Evolutionary conservation across 2,797 vertebrate genomes (phyloP), one percentile per base, ranked within the genome.

Genomic region (Valencia hispanica): DNA sequence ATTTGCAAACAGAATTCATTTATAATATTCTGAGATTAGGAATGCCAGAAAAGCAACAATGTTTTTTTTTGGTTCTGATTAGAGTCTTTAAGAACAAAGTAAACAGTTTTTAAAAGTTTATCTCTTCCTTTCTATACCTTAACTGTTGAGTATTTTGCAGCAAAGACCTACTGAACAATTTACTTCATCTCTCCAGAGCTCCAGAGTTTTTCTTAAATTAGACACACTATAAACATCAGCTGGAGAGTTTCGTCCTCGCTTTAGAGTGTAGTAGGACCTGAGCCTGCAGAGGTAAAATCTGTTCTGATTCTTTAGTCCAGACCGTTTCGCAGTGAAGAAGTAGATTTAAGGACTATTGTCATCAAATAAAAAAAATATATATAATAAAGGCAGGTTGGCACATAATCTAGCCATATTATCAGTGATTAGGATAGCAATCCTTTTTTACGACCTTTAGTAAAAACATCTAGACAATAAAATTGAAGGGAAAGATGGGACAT

Each of bases 21-120:
- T 41, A 30, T 27, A 68, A 50, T 50, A 47, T 78, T 59, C 18
- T n/a, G 22, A 73, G 34, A 68, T 63, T 6, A 73, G 48, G 22
- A 11, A 25, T 45, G 36, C 11, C 27, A 32, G 10, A 4, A 34
- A 17, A 61, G 7, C 32, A 63, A 20, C 17, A 61, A 61, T 27
- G 12, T 10, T 30, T 25, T 53, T n/a, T 30, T 20, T 22, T 11
- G 59, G 59, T 20, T 20, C 32, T 39, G 18, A 65, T 2, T 65
- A 9, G 34, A 65, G 34, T 14, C 22, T 61, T 65, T 1, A 25
- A 51, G 20, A 1, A 20, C 22, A 4, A 2, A 51, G 7, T 51
- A 51, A 22, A 17, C 43, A 51, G 20, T 25, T 51, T 51, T 25
- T 51, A 51, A 25, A 51, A 22, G 9, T 51, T 18, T 51, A 22